Conservation (phyloP, 2,113 vertebrate genomes). For the Diphyllodes magnificus region DNA sequence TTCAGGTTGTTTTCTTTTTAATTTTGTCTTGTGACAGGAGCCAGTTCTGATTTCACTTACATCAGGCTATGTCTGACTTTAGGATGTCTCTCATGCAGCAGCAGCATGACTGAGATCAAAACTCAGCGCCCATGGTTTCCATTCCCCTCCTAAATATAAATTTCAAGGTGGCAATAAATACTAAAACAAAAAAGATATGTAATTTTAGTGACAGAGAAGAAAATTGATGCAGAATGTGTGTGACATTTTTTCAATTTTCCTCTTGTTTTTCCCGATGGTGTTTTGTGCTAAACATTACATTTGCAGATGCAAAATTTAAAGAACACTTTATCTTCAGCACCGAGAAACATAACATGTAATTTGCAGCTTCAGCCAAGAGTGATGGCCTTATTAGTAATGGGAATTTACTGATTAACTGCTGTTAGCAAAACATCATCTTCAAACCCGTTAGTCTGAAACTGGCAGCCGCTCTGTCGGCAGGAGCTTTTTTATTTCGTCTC, state of each 20-base stretch:
- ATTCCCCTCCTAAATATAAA: neutral
- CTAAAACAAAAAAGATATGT: neutral
- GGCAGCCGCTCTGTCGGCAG: slow-evolving; percentile 26
- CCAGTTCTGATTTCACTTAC: neutral
- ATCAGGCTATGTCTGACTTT: neutral
- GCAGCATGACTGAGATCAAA: neutral
- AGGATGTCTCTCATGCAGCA: neutral
- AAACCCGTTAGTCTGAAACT: slow-evolving; percentile 60
- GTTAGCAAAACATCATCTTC: slow-evolving; percentile 71
- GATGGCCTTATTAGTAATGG: slow-evolving; percentile 74
- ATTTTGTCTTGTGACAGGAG: neutral
- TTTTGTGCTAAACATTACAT: slow-evolving; percentile 50
- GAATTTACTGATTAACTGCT: slow-evolving; percentile 73
- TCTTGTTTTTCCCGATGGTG: slow-evolving; percentile 31
- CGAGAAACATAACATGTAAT: slow-evolving; percentile 65
- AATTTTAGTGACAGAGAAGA: slow-evolving; percentile 34
- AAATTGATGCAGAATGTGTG: slow-evolving; percentile 25
- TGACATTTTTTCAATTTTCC: slow-evolving; percentile 38
- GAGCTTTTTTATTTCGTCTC: slow-evolving; percentile 39
- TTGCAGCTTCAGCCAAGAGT: slow-evolving; percentile 64
- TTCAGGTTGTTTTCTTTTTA: neutral
- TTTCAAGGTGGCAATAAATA: slow-evolving; percentile 7
- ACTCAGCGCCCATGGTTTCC: neutral
- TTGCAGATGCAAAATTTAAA: slow-evolving; percentile 58
- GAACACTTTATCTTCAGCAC: slow-evolving; percentile 52